These are phyloP conservation scores for Laticauda colubrina DNA, from an alignment of 2,113 vertebrate species.

Conservation along the genomic window DNA sequence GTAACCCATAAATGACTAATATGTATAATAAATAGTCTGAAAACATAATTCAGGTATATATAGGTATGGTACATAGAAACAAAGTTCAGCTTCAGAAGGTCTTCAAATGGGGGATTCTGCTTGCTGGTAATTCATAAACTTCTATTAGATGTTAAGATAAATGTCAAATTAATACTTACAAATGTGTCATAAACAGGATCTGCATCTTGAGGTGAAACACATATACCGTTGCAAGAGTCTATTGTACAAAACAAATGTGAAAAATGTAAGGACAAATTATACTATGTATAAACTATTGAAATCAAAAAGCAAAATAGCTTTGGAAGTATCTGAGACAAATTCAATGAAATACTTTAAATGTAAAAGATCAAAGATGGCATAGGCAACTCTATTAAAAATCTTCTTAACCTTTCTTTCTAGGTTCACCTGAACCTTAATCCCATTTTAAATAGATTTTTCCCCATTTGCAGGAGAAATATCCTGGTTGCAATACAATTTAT, in stretches of 20 bases:
- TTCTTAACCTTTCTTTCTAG: not conserved
- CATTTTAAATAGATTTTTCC: not conserved
- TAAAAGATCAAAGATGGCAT: not conserved
- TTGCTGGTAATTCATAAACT: not conserved
- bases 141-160: not conserved
- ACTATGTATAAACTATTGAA: not conserved
- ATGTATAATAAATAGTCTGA: not conserved
- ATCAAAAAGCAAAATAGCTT: not conserved
- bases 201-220: constrained; percentile 19
- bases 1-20: not conserved
- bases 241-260: constrained; percentile 33
- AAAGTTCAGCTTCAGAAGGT: not conserved
- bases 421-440: not conserved
- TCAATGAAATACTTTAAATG: not conserved
- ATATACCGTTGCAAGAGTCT: constrained; percentile 29
- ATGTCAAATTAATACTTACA: constrained; percentile 19
- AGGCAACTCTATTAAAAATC: not conserved
- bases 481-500: not conserved
- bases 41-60: not conserved
- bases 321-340: not conserved
- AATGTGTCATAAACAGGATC: constrained; percentile 16
- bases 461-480: not conserved
- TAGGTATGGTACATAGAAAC: not conserved
- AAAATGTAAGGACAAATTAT: not conserved
- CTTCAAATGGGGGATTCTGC: not conserved